These are phyloP conservation scores for Ceratothoa steindachneri DNA, from an alignment of 2,888 invertebrate genomes.

Conservation along the genomic window DNA sequence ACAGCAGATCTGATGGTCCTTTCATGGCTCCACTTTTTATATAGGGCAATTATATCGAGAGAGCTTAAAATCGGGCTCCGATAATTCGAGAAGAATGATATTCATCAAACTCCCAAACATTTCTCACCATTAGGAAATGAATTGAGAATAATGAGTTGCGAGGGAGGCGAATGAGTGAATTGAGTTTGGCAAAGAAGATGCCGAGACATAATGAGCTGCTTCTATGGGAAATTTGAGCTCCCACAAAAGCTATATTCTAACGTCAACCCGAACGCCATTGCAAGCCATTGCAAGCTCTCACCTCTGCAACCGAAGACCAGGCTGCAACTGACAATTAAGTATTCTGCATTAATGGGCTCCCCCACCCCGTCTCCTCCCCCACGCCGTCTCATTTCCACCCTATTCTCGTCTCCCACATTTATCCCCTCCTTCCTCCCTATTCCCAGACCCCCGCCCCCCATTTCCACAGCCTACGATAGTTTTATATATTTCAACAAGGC, in stretches of 20 bases:
- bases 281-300: conserved; percentile 26
- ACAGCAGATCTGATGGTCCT: not conserved
- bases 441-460: not conserved
- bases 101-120: not conserved
- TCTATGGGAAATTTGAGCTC: conserved; percentile 34
- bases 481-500: no score
- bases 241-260: conserved; percentile 33
- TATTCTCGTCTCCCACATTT: not conserved
- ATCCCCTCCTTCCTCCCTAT: not conserved
- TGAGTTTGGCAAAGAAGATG: not conserved
- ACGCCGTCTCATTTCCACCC: not conserved
- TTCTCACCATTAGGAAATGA: not conserved
- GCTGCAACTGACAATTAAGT: conserved; percentile 20
- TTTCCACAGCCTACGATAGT: not conserved
- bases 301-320: conserved; percentile 27
- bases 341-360: conserved; percentile 19
- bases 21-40: no score
- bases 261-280: conserved; percentile 23
- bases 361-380: not conserved
- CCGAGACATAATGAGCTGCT: not conserved
- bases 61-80: no score
- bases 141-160: not conserved
- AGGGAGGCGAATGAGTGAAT: not conserved
- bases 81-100: not conserved
- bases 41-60: no score